These are phyloP conservation scores for Battus philenor DNA, from an alignment of 1,140 invertebrate genomes.

Conservation along the genomic window DNA sequence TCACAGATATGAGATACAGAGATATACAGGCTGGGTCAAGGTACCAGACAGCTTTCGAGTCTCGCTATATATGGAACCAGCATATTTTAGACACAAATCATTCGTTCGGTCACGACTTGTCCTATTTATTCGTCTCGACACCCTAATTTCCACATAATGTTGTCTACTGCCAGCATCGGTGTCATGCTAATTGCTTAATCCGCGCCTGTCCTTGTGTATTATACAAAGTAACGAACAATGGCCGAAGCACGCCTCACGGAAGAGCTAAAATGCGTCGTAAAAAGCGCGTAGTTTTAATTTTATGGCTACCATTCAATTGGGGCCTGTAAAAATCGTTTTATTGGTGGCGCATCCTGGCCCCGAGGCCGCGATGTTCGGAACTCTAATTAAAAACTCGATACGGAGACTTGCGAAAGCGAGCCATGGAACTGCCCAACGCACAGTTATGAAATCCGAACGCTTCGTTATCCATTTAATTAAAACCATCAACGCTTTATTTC, in stretches of 20 bases:
- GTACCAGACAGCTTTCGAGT: slow-evolving; percentile 61
- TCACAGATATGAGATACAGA: slow-evolving; percentile 64
- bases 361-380: slow-evolving; percentile 56
- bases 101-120: slow-evolving; percentile 48
- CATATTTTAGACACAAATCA: slow-evolving; percentile 41
- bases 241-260: slow-evolving; percentile 50
- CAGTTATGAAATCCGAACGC: slow-evolving; percentile 28
- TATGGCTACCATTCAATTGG: slow-evolving; percentile 67
- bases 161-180: slow-evolving; percentile 35
- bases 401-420: slow-evolving; percentile 49
- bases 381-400: slow-evolving; percentile 64
- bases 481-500: too few species aligned
- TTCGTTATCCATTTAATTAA: too few species aligned
- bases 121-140: slow-evolving; percentile 35
- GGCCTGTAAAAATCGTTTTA: slow-evolving; percentile 70
- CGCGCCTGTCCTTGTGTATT: slow-evolving; percentile 47
- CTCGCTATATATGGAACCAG: slow-evolving; percentile 52
- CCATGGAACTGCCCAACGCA: slow-evolving; percentile 20
- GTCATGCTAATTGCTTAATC: slow-evolving; percentile 56
- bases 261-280: slow-evolving; percentile 64
- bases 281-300: slow-evolving; percentile 70
- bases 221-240: slow-evolving; percentile 45
- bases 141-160: slow-evolving; percentile 57
- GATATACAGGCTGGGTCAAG: slow-evolving; percentile 60
- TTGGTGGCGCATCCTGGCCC: slow-evolving; percentile 63